phyloP scores from a whole-genome alignment of 2,888 invertebrate genomes.

The Lamproptera curius region DNA sequence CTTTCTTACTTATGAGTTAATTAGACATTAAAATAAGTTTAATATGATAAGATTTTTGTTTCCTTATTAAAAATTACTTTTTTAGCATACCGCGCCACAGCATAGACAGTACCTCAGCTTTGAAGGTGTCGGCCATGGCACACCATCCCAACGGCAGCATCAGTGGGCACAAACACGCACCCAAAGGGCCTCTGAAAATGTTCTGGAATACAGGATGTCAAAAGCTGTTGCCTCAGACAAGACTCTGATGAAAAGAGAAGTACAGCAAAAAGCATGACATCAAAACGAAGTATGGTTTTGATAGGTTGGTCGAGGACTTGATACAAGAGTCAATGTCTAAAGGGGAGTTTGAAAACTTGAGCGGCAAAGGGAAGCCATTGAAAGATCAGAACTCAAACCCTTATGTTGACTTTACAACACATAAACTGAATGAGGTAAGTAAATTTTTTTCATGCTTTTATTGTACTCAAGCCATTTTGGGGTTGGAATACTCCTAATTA shows the following conservation, averaged over 20 bases:
- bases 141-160: conserved; percentile 86
- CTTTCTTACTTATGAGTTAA: too few species aligned
- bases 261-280: conserved; percentile 82
- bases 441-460: too few species aligned
- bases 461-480: too few species aligned
- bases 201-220: conserved; percentile 80
- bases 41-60: too few species aligned
- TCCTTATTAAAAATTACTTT: too few species aligned
- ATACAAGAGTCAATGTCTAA: conserved; percentile 94
- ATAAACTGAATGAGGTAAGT: conserved; percentile 90
- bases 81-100: conserved; percentile 90
- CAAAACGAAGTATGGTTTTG: conserved; percentile 90
- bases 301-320: conserved; percentile 92
- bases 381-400: conserved; percentile 85
- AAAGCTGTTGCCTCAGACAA: conserved; percentile 81
- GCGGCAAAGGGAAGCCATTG: conserved; percentile 90
- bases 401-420: conserved; percentile 92
- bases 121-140: conserved; percentile 89
- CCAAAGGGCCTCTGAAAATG: conserved; percentile 81
- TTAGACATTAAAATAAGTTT: too few species aligned
- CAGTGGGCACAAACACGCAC: conserved; percentile 85
- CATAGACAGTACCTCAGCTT: conserved; percentile 90
- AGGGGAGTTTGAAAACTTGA: conserved; percentile 92
- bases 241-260: conserved; percentile 81
- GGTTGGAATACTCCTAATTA: too few species aligned